A percentile compares a stretch with the other conserved stretches of the same genome.
These are phyloP conservation scores for Odontocerum albicorne DNA, from an alignment of 2,888 invertebrate species.

Conservation along the genomic window DNA sequence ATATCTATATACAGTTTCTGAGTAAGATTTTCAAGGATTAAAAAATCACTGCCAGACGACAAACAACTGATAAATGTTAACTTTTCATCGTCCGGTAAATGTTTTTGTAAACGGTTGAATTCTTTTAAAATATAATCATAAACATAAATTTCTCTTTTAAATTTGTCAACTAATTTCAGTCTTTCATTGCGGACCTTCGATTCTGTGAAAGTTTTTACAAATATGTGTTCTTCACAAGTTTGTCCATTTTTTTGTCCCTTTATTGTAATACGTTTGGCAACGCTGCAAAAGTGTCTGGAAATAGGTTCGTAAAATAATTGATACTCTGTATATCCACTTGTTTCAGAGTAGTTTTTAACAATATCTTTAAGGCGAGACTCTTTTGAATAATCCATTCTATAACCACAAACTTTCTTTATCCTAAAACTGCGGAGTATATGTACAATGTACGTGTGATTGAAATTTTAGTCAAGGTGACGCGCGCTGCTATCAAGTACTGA, in stretches of 20 bases:
- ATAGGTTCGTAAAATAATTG: conserved; percentile 3
- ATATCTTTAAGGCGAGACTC: background rate
- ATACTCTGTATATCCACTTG: conserved; percentile 4
- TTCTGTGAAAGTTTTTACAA: conserved; percentile 26
- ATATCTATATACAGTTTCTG: conserved; percentile 27
- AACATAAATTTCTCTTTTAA: conserved; percentile 26
- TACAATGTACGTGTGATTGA: too few relatives aligned
- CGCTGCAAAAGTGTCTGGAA: conserved; percentile 20
- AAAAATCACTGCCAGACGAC: conserved; percentile 15
- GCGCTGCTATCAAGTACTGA: too few relatives aligned
- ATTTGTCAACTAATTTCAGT: conserved; percentile 16
- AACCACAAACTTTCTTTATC: too few relatives aligned
- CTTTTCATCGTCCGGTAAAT: conserved; percentile 12
- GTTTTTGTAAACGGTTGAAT: conserved; percentile 24
- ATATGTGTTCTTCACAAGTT: conserved; percentile 14
- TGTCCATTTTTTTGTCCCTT: conserved; percentile 21
- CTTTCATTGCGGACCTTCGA: conserved; percentile 15
- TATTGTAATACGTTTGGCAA: conserved; percentile 22
- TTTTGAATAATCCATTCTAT: too few relatives aligned
- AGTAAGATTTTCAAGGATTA: conserved; percentile 38
- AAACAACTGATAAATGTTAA: conserved; percentile 18
- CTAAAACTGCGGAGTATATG: too few relatives aligned
- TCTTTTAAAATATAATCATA: conserved; percentile 26
- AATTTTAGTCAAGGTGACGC: too few relatives aligned
- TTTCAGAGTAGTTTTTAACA: conserved; percentile 2